Evolutionary conservation across 2,797 vertebrate species (phyloP).

Genomic region (Notoglanidium macrostoma): DNA sequence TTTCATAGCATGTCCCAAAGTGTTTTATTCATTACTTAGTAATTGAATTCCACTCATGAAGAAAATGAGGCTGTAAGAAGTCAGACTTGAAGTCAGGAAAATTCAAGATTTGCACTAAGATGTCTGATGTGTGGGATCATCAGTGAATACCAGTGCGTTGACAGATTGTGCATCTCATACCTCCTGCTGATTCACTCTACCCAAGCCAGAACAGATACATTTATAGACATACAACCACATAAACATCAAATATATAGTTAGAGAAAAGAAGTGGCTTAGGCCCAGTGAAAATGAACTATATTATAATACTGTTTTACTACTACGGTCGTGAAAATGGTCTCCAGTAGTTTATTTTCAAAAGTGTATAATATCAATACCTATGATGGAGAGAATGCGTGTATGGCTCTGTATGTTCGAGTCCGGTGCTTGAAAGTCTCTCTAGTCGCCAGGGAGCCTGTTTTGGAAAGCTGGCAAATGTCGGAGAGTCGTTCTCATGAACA

Average conservation of each 20-base stretch:
- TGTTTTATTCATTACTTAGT: not conserved
- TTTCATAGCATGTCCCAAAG: not conserved
- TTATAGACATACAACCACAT: not conserved
- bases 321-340: not conserved
- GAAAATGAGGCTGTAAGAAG: not conserved
- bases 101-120: not conserved
- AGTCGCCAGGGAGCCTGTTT: constrained; percentile 74
- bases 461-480: constrained; percentile 76
- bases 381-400: not conserved
- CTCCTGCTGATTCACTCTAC: not conserved
- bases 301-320: not conserved
- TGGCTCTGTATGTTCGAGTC: constrained; percentile 7
- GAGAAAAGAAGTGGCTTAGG: not conserved
- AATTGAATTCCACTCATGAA: not conserved
- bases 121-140: not conserved
- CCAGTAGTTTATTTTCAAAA: not conserved
- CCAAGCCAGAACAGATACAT: not conserved
- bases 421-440: constrained; percentile 56
- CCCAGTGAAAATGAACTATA: not conserved
- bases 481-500: constrained; percentile 65
- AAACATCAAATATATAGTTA: not conserved
- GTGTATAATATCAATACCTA: not conserved
- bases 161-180: not conserved
- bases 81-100: not conserved
- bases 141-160: not conserved